Base-by-base conservation (phyloP, 1,140 invertebrate genomes). In the Zaprionus camerounensis region DNA sequence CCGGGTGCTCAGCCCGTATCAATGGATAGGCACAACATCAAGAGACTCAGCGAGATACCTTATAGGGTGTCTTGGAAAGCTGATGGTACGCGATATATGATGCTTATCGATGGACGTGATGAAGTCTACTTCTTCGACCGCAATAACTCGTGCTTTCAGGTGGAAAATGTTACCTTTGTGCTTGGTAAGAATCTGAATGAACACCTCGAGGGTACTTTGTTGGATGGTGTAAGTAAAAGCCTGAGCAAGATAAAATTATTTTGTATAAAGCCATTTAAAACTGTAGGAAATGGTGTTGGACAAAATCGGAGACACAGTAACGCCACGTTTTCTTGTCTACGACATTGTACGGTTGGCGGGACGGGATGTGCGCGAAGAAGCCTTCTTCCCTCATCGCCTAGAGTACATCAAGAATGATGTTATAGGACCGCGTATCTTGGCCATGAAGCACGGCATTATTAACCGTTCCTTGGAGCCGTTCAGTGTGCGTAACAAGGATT, bases 41-140 rank as follows among this genome's bases (percentile, higher is more conserved):
- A 93, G 51, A 94, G 96, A 11, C 93, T 99, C 1, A 93, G 94
- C 53, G 87, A 96, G 73, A 97, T 97, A 91, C 96, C 96, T 0
- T 99, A 99, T 90, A 96, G 96, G 91, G 99, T 99, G 4, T 99
- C 98, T 1, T 99, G 99, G 99, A 99, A 99, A 93, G 99, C 99
- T 15, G 99, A 99, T 93, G 99, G 99, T 26, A 98, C 96, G 15
- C 96, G 98, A 80, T 99, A 99, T 92, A 97, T 99, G 96, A 98
- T 99, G 97, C 93, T 99, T 7, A 98, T 99, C 63, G 95, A 98
- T 88, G 96, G 95, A 15, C 94, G 96, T 82, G 94, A 96, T 80
- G 95, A 98, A 91, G 95, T 99, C 6, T 99, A 96, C 91, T 98
- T 99, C 93, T 94, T 99, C 79, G 99, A 99, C 94, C 94, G 99